Evolutionary conservation across 2,888 invertebrate species (phyloP).

Genomic region (Arrhopalites spinosus): DNA sequence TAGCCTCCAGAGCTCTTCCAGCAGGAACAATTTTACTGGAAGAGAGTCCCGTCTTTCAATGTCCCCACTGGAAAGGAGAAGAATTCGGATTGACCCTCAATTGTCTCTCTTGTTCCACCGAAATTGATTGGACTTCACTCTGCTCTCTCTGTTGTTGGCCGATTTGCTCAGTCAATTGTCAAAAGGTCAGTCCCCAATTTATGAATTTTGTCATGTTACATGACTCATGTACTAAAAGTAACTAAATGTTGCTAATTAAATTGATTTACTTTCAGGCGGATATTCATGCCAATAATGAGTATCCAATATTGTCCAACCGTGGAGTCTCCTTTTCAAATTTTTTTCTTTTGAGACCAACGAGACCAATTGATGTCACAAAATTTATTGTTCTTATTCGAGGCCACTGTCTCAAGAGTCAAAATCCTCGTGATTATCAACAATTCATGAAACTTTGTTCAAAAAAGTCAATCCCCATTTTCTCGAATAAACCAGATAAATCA

Average conservation of each 20-base stretch:
- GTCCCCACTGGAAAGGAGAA: background rate
- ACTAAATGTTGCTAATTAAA: too few relatives aligned
- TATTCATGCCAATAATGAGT: background rate
- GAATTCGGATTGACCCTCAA: background rate
- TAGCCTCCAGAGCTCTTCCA: background rate
- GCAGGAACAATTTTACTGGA: background rate
- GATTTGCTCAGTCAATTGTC: background rate
- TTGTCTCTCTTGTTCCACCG: background rate
- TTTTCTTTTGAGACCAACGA: too few relatives aligned
- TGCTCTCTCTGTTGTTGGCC: background rate
- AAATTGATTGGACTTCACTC: background rate
- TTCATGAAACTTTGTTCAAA: background rate
- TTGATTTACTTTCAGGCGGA: background rate
- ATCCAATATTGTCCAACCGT: background rate
- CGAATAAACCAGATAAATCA: too few relatives aligned
- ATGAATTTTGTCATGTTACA: too few relatives aligned
- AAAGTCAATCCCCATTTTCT: too few relatives aligned
- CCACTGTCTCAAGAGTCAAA: background rate
- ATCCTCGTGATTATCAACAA: background rate
- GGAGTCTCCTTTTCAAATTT: background rate
- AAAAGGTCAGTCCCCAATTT: background rate
- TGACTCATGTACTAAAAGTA: too few relatives aligned
- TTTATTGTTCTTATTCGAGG: background rate
- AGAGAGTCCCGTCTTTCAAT: background rate
- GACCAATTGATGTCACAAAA: too few relatives aligned